These are phyloP conservation scores for Montipora foliosa DNA, from an alignment of 64 coral and sea anemone genomes.

Conservation along the genomic window DNA sequence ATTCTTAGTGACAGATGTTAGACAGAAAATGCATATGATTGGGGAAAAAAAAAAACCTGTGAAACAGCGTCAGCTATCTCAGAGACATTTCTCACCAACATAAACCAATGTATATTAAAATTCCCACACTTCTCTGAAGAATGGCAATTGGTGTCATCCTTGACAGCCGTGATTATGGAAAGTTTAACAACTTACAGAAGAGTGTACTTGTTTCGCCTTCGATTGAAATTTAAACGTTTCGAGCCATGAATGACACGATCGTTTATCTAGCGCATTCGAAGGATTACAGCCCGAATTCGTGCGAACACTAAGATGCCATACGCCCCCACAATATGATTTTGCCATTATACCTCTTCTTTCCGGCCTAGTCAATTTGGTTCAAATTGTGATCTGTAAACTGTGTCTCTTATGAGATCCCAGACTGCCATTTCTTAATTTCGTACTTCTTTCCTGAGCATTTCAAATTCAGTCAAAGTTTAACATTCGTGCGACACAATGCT, in stretches of 20 bases:
- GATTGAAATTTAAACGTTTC: conserved; percentile 54
- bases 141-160: conserved; percentile 13
- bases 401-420: conserved; percentile 20
- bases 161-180: not conserved
- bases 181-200: conserved; percentile 47
- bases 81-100: not conserved
- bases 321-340: conserved; percentile 44
- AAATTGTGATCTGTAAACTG: conserved; percentile 50
- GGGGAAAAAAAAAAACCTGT: not conserved
- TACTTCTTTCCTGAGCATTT: conserved; percentile 74
- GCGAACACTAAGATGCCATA: conserved; percentile 31
- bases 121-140: not conserved
- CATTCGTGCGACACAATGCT: conserved; percentile 70
- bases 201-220: not conserved
- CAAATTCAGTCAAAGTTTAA: conserved; percentile 50
- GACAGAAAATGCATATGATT: conserved; percentile 33
- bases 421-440: conserved; percentile 20
- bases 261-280: conserved; percentile 74
- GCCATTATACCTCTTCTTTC: conserved; percentile 27
- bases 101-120: not conserved
- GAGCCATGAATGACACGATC: conserved; percentile 42
- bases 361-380: conserved; percentile 42
- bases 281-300: conserved; percentile 74
- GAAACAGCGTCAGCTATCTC: not conserved
- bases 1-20: conserved; percentile 45